phyloP scores from a whole-genome alignment of 2,888 invertebrate species.

The Xylophagus ater region DNA sequence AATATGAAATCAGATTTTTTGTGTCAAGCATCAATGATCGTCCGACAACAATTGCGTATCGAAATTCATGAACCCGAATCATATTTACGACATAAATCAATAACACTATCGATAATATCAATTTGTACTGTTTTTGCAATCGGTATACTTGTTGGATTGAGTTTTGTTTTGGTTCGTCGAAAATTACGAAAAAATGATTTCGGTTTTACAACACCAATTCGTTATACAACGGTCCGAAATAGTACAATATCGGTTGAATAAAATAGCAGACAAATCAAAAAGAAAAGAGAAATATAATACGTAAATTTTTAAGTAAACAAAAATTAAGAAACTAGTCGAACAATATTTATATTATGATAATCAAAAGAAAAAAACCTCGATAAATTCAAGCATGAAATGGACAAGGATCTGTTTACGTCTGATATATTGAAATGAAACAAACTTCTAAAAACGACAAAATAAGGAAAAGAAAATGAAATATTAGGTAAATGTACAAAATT shows the following conservation, averaged over 20 bases:
- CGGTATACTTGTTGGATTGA: constrained; percentile 20
- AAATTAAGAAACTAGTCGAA: constrained; percentile 4
- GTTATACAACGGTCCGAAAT: constrained; percentile 20
- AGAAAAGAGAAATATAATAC: not conserved
- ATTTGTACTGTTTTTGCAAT: constrained; percentile 17
- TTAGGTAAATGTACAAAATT: too few species aligned
- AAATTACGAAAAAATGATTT: constrained; percentile 14
- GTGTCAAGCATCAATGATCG: constrained; percentile 13
- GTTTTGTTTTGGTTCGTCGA: constrained; percentile 16
- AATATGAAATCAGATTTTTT: constrained; percentile 24
- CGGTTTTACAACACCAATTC: constrained; percentile 16
- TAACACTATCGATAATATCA: constrained; percentile 18
- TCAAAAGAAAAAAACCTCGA: too few species aligned
- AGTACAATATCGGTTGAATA: constrained; percentile 13
- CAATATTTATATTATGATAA: too few species aligned
- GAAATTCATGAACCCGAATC: constrained; percentile 13
- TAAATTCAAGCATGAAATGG: too few species aligned
- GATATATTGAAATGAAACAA: too few species aligned
- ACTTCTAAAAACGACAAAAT: too few species aligned
- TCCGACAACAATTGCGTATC: constrained; percentile 12
- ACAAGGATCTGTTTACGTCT: too few species aligned
- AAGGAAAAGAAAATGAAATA: too few species aligned
- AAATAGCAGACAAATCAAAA: too few species aligned
- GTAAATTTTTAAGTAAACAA: not conserved
- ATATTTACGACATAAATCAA: constrained; percentile 18